Evolutionary conservation across 2,113 vertebrate genomes (phyloP).

Genomic region (Mustela nigripes): DNA sequence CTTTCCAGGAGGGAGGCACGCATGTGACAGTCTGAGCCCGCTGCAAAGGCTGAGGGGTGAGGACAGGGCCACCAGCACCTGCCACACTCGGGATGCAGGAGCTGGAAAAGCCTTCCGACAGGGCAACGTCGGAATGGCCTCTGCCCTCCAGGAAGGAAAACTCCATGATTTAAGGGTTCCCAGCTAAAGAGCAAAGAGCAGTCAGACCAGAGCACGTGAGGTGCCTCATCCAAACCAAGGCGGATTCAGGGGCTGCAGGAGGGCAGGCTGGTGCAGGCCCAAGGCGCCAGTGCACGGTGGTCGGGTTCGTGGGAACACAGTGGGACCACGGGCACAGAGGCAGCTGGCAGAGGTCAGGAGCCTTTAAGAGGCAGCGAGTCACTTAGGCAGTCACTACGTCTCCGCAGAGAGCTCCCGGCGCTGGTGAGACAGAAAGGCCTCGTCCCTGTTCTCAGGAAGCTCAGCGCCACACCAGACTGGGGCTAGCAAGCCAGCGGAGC

Average conservation of each 20-base stretch:
- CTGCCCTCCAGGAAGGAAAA: background rate
- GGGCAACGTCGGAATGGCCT: background rate
- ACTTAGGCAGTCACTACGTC: background rate
- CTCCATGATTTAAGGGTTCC: background rate
- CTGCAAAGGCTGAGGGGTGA: too few species aligned
- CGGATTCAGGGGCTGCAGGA: fast-evolving
- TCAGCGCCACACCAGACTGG: background rate
- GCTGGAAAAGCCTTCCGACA: background rate
- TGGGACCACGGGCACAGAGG: background rate
- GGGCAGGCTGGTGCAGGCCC: background rate
- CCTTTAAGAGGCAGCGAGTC: background rate
- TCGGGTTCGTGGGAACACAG: background rate
- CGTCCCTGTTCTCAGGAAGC: background rate
- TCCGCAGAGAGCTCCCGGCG: background rate
- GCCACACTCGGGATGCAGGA: background rate
- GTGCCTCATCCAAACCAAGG: background rate
- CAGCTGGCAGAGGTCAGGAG: background rate
- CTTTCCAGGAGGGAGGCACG: fast-evolving
- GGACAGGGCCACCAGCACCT: background rate
- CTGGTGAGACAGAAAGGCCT: background rate
- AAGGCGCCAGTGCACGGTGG: background rate
- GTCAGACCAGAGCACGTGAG: too few species aligned
- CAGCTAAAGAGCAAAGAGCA: background rate
- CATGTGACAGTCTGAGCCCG: background rate
- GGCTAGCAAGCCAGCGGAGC: background rate